phyloP scores from a whole-genome alignment of 1,140 invertebrate genomes.

The Achroia grisella region DNA sequence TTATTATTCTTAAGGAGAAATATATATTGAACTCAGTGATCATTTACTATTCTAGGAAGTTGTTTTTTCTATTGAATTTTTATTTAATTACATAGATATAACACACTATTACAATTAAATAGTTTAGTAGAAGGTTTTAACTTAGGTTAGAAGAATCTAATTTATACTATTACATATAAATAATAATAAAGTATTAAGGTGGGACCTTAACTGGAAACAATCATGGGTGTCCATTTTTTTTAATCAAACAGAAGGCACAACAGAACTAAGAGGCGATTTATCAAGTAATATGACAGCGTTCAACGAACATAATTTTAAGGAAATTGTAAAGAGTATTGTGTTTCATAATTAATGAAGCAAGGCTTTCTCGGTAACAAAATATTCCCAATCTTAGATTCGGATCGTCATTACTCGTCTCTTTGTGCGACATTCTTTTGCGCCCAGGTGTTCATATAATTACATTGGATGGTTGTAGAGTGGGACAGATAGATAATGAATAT shows the following conservation, averaged over 20 bases:
- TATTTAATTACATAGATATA: too few relatives aligned
- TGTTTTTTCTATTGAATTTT: too few relatives aligned
- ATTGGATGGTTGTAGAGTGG: slow-evolving; percentile 36
- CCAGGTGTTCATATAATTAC: slow-evolving; percentile 72
- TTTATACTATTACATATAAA: not conserved
- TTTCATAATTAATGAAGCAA: slow-evolving; percentile 73
- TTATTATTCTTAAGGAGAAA: too few relatives aligned
- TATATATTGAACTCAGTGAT: too few relatives aligned
- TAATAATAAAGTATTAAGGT: too few relatives aligned
- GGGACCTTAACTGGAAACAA: slow-evolving; percentile 15
- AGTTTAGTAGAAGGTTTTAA: too few relatives aligned
- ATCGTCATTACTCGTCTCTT: slow-evolving; percentile 70
- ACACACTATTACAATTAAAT: too few relatives aligned
- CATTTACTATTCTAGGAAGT: too few relatives aligned
- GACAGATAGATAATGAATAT: slow-evolving; percentile 28
- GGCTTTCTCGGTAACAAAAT: slow-evolving; percentile 69
- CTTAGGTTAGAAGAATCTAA: too few relatives aligned
- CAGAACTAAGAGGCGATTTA: slow-evolving; percentile 40
- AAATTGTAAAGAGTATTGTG: slow-evolving; percentile 69
- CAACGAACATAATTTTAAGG: slow-evolving; percentile 59
- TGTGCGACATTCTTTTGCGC: slow-evolving; percentile 71
- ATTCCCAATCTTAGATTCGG: slow-evolving; percentile 67
- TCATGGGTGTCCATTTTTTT: slow-evolving; percentile 24
- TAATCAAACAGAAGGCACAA: slow-evolving; percentile 37
- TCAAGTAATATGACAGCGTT: slow-evolving; percentile 67